phyloP scores from a whole-genome alignment of 2,888 invertebrate genomes.

The Zeuzera pyrina region DNA sequence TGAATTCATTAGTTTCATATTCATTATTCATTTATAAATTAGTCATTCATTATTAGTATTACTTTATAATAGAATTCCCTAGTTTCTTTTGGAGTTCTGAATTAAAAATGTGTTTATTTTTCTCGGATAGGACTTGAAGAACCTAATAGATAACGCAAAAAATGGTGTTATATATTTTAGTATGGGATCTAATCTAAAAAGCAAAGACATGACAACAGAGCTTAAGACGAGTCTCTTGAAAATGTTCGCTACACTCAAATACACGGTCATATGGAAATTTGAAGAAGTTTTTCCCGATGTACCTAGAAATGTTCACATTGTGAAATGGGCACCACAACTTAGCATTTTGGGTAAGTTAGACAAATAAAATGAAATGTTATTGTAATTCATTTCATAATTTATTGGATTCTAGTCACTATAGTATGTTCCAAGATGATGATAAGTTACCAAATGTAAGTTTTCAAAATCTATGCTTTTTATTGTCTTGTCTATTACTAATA shows the following conservation, averaged over 20 bases:
- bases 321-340: slow-evolving; percentile 51
- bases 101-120: too few relatives aligned
- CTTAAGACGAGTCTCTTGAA: slow-evolving; percentile 29
- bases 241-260: slow-evolving; percentile 35
- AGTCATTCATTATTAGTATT: too few relatives aligned
- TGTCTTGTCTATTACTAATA: too few relatives aligned
- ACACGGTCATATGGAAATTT: slow-evolving; percentile 51
- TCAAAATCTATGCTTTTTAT: too few relatives aligned
- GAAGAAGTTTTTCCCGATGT: slow-evolving; percentile 30
- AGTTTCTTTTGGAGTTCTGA: too few relatives aligned
- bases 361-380: not conserved
- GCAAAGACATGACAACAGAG: slow-evolving; percentile 30
- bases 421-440: too few relatives aligned
- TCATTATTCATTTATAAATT: too few relatives aligned
- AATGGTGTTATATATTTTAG: slow-evolving; percentile 42
- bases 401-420: too few relatives aligned
- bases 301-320: slow-evolving; percentile 40
- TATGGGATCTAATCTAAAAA: slow-evolving; percentile 35
- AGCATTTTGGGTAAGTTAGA: slow-evolving; percentile 40
- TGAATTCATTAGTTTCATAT: too few relatives aligned
- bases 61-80: too few relatives aligned
- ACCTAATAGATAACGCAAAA: slow-evolving; percentile 33
- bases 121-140: slow-evolving; percentile 41
- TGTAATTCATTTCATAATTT: too few relatives aligned
- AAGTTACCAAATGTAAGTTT: too few relatives aligned